Percentiles rank a stretch among this genome's conserved stretches.
Conservation (phyloP, 2,113 vertebrate species). For the Galbula dea region DNA sequence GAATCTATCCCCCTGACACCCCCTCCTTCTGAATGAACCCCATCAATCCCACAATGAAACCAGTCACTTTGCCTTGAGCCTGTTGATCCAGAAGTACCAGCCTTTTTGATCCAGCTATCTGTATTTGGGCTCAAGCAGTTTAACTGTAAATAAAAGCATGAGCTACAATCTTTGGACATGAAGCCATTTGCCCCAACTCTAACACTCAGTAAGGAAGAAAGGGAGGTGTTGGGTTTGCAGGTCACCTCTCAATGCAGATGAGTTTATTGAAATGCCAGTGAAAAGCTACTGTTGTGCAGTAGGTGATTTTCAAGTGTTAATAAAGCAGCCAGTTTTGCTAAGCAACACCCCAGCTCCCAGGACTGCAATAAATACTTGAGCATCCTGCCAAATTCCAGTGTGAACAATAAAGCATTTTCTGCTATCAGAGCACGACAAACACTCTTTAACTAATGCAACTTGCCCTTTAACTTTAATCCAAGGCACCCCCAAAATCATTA, state of each 20-base stretch:
- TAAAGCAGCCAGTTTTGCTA: not conserved
- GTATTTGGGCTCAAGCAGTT: not conserved
- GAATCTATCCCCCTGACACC: not conserved
- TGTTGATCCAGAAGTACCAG: not conserved
- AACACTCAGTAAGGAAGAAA: not conserved
- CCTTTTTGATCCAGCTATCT: not conserved
- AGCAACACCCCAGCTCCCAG: not conserved
- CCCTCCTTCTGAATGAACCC: not conserved
- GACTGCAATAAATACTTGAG: not conserved
- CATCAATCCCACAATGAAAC: not conserved
- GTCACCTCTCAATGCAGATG: constrained; percentile 37
- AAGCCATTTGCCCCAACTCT: not conserved
- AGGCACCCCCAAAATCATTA: constrained; percentile 2
- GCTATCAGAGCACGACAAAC: constrained; percentile 27
- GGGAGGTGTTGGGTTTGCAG: not conserved
- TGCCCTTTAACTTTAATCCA: not conserved
- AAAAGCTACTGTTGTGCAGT: constrained; percentile 50
- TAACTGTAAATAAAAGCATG: not conserved
- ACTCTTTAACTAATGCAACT: not conserved
- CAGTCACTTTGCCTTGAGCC: not conserved
- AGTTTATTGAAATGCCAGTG: constrained; percentile 7
- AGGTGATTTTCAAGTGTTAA: not conserved
- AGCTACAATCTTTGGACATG: not conserved
- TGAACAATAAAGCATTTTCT: constrained; percentile 38
- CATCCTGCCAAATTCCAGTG: constrained; percentile 17